Conservation (phyloP, 2,797 vertebrate species). For the Rousettus madagascariensis region DNA sequence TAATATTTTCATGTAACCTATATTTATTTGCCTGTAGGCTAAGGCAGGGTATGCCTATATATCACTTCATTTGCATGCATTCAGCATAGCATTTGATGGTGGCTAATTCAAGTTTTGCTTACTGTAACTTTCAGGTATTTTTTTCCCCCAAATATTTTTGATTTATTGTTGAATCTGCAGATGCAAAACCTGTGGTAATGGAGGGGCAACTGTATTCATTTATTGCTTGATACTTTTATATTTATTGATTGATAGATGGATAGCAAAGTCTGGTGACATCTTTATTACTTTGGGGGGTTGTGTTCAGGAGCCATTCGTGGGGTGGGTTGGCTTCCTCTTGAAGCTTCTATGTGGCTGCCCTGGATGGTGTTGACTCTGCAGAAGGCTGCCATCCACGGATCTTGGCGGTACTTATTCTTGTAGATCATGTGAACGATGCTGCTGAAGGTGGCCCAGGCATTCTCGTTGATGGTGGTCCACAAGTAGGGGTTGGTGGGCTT, state of each 20-base stretch:
- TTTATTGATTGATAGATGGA: background rate
- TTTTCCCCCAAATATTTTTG: background rate
- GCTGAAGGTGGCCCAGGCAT: slow-evolving; percentile 87
- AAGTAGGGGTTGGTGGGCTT: slow-evolving; percentile 85
- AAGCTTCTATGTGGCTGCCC: slow-evolving; percentile 91
- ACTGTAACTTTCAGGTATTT: background rate
- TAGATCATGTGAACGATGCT: slow-evolving; percentile 88
- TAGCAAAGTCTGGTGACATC: background rate
- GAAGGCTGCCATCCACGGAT: slow-evolving; percentile 88
- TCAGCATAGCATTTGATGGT: background rate
- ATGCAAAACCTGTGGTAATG: background rate
- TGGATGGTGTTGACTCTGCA: slow-evolving; percentile 85
- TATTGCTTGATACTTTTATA: background rate
- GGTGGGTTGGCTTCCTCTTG: slow-evolving; percentile 84
- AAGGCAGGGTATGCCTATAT: background rate
- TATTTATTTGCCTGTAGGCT: too few species aligned
- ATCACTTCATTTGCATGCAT: background rate
- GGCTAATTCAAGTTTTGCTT: background rate
- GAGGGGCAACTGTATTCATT: background rate
- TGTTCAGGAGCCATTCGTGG: slow-evolving; percentile 87
- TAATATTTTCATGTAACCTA: background rate
- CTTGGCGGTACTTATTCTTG: slow-evolving; percentile 89
- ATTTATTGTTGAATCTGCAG: background rate
- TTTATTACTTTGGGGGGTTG: background rate
- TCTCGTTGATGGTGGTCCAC: slow-evolving; percentile 90